A percentile compares a stretch with the other conserved stretches of the same genome.
phyloP scores from a whole-genome alignment of 2,888 invertebrate genomes.

The Dascillus cervinus region DNA sequence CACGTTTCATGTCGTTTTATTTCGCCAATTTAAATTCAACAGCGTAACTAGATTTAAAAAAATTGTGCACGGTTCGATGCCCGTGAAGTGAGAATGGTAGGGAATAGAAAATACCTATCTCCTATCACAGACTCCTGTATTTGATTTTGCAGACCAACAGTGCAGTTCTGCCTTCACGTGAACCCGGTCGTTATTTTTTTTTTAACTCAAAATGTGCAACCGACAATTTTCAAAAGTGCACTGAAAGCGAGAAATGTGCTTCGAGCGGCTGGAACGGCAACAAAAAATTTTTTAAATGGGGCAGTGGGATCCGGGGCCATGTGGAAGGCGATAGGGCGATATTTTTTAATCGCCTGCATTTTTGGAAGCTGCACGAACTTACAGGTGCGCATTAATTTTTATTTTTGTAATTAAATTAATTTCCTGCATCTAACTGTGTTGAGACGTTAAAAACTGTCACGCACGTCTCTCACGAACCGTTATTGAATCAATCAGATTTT shows the following conservation, averaged over 20 bases:
- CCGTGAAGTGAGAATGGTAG: conserved; percentile 34
- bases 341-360: conserved; percentile 18
- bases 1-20: too few relatives aligned
- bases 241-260: too few relatives aligned
- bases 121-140: conserved; percentile 29
- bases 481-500: too few relatives aligned
- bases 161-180: conserved; percentile 26
- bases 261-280: too few relatives aligned
- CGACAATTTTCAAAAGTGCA: too few relatives aligned
- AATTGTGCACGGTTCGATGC: conserved; percentile 33
- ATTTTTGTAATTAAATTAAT: conserved; percentile 4
- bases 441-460: too few relatives aligned
- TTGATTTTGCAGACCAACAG: conserved; percentile 29
- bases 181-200: conserved; percentile 22
- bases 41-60: conserved; percentile 8
- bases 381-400: conserved; percentile 12
- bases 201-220: too few relatives aligned
- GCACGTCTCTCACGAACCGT: too few relatives aligned
- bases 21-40: too few relatives aligned
- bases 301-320: conserved; percentile 21
- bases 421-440: background rate
- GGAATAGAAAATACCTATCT: conserved; percentile 29
- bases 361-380: conserved; percentile 15
- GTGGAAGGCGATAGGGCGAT: conserved; percentile 22
- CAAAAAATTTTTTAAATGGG: conserved; percentile 21